Evolutionary conservation across 2,113 vertebrate genomes (phyloP), one percentile per base, ranked within the genome.

Genomic region (Nerophis lumbriciformis): DNA sequence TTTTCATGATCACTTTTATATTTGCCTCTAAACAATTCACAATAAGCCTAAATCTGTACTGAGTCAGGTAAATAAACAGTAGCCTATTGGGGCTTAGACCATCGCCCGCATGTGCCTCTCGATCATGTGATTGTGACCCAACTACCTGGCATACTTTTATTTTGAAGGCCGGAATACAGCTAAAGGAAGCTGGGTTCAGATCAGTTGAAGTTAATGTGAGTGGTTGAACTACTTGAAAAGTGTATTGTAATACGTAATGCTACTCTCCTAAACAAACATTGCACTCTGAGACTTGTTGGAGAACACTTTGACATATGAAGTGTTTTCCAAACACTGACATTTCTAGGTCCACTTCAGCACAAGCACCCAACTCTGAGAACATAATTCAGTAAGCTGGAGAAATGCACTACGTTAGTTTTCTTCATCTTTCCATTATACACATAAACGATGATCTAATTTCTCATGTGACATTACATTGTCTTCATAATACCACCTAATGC

Each of bases 311-410:
- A 5, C 6, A 5, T 1, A 42, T 73, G 42, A 71, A 77, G 80
- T 73, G 80, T 76, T 81, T 79, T 77, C 58, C 52, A 61, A 66
- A 66, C 73, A 65, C 63, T 57, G 61, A 70, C 58, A 73, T 74
- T 63, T 75, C 53, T 65, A 63, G 54, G 80, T 77, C 66, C 65
- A 63, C 72, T 76, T 77, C 59, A 71, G 42, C 70, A 65, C 45
- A 68, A 72, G 61, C 50, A 59, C 48, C 52, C 62, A 71, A 62
- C 61, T 42, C 63, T 51, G 39, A 42, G 36, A 54, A 54, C 47
- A 71, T 63, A 50, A 61, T 68, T 36, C 65, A 60, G 59, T 21
- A 64, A 51, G 38, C 61, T 5, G 5, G 53, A 59, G 54, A 69
- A 66, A 61, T 64, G 42, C 53, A 66, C 72, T 69, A 16, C 50